These are phyloP conservation scores for Eriocheir sinensis DNA, from an alignment of 1,140 invertebrate genomes.

Conservation along the genomic window DNA sequence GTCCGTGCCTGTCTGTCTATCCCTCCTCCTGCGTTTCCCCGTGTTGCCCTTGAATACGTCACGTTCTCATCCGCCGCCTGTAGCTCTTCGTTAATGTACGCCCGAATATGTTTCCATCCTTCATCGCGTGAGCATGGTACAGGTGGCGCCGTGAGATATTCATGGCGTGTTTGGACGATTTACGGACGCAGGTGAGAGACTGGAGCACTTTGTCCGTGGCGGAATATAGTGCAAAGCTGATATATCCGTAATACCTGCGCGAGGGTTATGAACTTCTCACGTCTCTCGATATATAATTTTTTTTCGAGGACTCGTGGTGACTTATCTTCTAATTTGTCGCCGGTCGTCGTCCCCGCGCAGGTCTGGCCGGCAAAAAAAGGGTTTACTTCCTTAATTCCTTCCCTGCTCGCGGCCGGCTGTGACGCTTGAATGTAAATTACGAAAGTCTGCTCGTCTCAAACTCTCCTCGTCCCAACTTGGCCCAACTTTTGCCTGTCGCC, in stretches of 20 bases:
- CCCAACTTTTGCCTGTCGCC: not conserved
- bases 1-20: no score
- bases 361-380: not conserved
- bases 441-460: not conserved
- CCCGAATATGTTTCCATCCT: not conserved
- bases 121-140: not conserved
- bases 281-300: no score
- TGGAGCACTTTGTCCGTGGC: not conserved
- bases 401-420: not conserved
- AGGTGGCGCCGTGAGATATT: not conserved
- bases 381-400: not conserved
- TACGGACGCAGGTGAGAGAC: not conserved
- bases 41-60: not conserved
- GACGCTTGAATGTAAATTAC: not conserved
- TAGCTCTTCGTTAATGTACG: not conserved
- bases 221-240: not conserved
- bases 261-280: no score
- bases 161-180: not conserved
- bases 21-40: not conserved
- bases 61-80: not conserved
- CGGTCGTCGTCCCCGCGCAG: no score
- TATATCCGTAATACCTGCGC: no score
- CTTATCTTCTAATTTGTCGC: no score
- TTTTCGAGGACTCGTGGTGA: no score
- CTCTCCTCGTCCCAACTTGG: not conserved